Evolutionary conservation across 2,888 invertebrate species (phyloP).

Genomic region (Saturnia japonica): DNA sequence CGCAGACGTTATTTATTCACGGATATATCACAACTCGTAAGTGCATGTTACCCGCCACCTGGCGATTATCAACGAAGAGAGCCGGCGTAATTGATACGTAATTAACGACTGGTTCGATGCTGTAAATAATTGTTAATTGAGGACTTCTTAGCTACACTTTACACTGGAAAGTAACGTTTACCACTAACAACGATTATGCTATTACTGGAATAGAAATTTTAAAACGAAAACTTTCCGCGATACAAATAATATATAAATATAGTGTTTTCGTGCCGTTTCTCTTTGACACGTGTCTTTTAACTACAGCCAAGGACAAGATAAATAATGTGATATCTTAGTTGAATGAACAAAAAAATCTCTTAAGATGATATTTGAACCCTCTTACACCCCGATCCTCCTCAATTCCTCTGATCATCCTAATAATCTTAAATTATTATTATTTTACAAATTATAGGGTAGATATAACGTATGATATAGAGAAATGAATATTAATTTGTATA

Average conservation of each 20-base stretch:
- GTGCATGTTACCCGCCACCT: slow-evolving; percentile 1
- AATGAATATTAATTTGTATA: no score
- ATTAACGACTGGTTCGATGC: slow-evolving; percentile 13
- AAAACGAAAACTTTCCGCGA: not conserved
- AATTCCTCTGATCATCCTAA: no score
- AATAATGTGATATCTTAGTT: not conserved
- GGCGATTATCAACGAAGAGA: slow-evolving; percentile 6
- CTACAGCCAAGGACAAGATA: not conserved
- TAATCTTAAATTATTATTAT: no score
- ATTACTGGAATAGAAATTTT: not conserved
- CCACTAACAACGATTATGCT: not conserved
- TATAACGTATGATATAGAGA: no score
- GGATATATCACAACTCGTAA: slow-evolving; percentile 10
- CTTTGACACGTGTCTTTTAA: not conserved
- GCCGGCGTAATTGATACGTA: slow-evolving; percentile 14
- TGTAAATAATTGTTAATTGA: slow-evolving; percentile 16
- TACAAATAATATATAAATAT: not conserved
- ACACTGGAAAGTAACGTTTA: slow-evolving; percentile 15
- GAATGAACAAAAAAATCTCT: no score
- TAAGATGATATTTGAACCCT: no score
- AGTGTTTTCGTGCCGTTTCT: not conserved
- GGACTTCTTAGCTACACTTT: slow-evolving; percentile 15
- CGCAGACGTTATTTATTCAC: slow-evolving; percentile 3
- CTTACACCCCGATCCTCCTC: no score
- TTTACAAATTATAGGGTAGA: no score